phyloP scores from a whole-genome alignment of 2,797 vertebrate genomes.

The Peromyscus aztecus region DNA sequence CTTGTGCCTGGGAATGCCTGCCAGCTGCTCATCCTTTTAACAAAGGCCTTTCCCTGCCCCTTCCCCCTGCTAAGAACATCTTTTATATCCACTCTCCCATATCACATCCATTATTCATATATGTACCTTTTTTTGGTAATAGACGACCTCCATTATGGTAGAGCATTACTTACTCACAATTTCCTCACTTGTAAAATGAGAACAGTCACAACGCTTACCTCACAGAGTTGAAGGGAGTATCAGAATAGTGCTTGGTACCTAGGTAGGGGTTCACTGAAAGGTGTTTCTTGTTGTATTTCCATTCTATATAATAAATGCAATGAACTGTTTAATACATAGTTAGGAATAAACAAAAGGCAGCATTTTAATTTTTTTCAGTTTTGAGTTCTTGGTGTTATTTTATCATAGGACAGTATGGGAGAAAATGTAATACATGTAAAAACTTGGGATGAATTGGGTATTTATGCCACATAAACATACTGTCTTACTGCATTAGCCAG shows the following conservation, averaged over 20 bases:
- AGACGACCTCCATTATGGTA: neutral
- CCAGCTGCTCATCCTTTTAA: neutral
- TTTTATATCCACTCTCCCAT: neutral
- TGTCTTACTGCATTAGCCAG: neutral
- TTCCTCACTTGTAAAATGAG: neutral
- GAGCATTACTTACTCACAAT: neutral
- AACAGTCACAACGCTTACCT: neutral
- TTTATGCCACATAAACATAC: neutral
- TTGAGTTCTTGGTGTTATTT: constrained; percentile 43
- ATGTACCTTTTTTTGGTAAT: neutral
- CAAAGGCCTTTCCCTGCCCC: neutral
- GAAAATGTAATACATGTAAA: neutral
- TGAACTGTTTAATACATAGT: neutral
- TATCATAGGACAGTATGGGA: neutral
- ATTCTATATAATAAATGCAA: neutral
- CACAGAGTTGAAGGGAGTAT: neutral
- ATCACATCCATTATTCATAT: neutral
- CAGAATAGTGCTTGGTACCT: neutral
- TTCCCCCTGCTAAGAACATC: neutral
- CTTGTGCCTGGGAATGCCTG: neutral
- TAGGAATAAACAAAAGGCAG: neutral
- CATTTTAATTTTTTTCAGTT: constrained; percentile 13
- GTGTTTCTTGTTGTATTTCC: neutral
- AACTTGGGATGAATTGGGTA: neutral
- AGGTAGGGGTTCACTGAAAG: neutral